Percentiles rank a stretch among this genome's conserved stretches.
phyloP scores from a whole-genome alignment of 1,140 invertebrate species.

The Gonatopus flavifemur region DNA sequence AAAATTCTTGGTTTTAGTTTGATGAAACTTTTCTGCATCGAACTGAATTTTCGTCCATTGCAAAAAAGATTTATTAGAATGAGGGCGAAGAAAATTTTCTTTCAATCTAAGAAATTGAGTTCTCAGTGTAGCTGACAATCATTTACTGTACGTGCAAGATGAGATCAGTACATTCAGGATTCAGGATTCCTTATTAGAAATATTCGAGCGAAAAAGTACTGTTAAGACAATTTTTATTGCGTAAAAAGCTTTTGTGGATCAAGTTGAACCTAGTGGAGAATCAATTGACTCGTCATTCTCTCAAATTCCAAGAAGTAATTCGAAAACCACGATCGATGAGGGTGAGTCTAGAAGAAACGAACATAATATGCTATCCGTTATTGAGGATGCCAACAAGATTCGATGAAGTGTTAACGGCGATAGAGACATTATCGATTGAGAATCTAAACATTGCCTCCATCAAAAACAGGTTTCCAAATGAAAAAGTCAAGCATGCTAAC shows the following conservation, averaged over 20 bases:
- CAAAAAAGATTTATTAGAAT: too few species aligned
- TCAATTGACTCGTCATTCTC: constrained; percentile 7
- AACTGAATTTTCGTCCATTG: too few species aligned
- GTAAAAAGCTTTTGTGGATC: constrained; percentile 9
- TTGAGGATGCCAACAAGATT: background rate
- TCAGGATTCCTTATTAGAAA: constrained; percentile 1
- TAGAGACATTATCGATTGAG: background rate
- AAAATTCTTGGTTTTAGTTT: too few species aligned
- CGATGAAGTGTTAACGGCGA: background rate
- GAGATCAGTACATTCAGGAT: constrained; percentile 3
- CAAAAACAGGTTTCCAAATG: background rate
- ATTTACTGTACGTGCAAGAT: too few species aligned
- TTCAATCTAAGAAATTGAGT: too few species aligned
- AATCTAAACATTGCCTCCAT: background rate
- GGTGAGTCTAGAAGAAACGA: background rate
- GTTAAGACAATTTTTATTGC: constrained; percentile 11
- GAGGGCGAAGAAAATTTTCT: too few species aligned
- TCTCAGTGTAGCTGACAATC: too few species aligned
- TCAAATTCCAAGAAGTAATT: constrained; percentile 10
- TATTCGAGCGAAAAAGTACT: constrained; percentile 15
- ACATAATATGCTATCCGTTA: background rate
- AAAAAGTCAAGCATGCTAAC: background rate
- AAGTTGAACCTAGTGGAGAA: constrained; percentile 3
- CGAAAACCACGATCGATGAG: background rate
- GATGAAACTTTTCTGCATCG: too few species aligned